Evolutionary conservation across 2,888 invertebrate species (phyloP), one percentile per base, ranked within the genome.

Genomic region (Agriopis leucophaearia): DNA sequence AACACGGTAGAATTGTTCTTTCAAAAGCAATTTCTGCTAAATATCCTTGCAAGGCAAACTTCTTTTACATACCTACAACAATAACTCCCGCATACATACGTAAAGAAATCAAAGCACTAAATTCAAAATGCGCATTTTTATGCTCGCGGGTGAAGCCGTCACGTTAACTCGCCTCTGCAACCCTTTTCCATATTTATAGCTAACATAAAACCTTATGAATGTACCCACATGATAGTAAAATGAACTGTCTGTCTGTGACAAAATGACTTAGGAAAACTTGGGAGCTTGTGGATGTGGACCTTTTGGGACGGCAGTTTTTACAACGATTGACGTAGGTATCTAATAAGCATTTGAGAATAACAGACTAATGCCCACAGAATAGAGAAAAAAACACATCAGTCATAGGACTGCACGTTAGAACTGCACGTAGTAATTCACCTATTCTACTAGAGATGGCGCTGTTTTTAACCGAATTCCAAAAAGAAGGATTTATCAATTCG

Each of bases 151-250:
- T 36, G 48, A 57, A 61, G 48, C 47, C 51, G 51, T 55, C 70
- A 66, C 71, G 65, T 72, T 70, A 72, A 61, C 68, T 71, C 68
- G 54, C 58, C 52, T 69, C 60, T 1, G 42, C 36, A 64, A 68
- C 66, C 73, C 73, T 60, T 72, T 70, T 71, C 64, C 73, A 73
- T 74, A 71, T 74, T 74, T 74, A 74, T 73, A 48, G 66, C 69
- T 40, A n/a, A 48, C 68, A 70, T 72, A 73, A 73, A 74, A 64
- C 58, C 67, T 72, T 72, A 72, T 72, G 69, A 72, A 74, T 71
- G 70, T 69, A 63, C 67, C 67, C 67, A 68, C 72, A 71, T 72
- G 64, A 69, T 69, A 69, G 64, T 60, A 51, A 69, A 69, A 68
- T 64, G 64, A 64, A 64, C 60, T 64, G 64, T 56, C 60, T 67